Evolutionary conservation across 2,797 vertebrate genomes (phyloP), one percentile per base, ranked within the genome.

Genomic region (Catharus ustulatus): DNA sequence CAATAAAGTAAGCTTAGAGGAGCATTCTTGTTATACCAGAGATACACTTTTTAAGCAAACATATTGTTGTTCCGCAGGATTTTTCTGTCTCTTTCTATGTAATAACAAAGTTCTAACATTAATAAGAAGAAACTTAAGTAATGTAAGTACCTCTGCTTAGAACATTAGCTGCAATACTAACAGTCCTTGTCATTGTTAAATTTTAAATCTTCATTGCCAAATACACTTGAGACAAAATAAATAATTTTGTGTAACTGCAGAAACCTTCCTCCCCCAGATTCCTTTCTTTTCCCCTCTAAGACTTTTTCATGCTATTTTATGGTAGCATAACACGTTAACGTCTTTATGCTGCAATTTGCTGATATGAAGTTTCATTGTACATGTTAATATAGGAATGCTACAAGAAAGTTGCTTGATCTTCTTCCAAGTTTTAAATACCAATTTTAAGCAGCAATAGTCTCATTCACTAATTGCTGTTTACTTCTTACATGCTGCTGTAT

Each of bases 351-450:
- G 93, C 95, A 93, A 84, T 95, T 94, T 95, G 89, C 93, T 95
- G 96, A 97, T 94, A 95, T 2, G 92, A 91, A 94, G 64, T 96
- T 96, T 91, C 93, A 96, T 96, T 95, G 85, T 93, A 84, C 61
- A 22, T 63, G 69, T 79, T 80, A 94, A 80, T 92, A 77, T 84
- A 84, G 73, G 54, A 84, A 94, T 95, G 85, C 78, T 64, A 38
- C 83, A 90, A 59, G 74, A 91, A 96, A 95, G 93, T 89, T 96
- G 64, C 95, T 97, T 97, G 91, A 97, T 96, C 90, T 92, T 84
- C 80, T 94, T 97, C 94, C 95, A 97, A 93, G 88, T 95, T 96
- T 94, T 81, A 96, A 96, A 95, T 95, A 93, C 85, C 94, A 96
- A 88, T 96, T 96, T 95, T 92, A 95, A 88, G 87, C 87, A 86